Evolutionary conservation across 1,140 invertebrate species (phyloP).

Genomic region (Drosophila subobscura): DNA sequence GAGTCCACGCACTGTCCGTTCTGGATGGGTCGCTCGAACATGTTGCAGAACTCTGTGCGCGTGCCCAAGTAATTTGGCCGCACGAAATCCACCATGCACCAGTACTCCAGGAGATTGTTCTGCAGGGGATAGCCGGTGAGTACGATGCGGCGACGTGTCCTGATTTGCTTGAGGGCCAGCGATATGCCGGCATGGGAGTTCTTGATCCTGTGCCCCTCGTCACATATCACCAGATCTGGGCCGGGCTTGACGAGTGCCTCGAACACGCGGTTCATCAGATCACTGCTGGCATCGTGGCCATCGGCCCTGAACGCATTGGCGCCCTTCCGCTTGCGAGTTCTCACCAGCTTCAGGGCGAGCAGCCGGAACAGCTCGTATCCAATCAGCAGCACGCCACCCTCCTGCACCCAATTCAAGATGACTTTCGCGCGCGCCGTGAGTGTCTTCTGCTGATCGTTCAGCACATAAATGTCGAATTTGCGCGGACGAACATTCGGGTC

Average conservation of each 20-base stretch:
- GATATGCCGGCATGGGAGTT: conserved; percentile 97
- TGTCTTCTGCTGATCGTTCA: conserved; percentile 98
- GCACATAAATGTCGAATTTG: conserved; percentile 93
- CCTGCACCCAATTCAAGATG: conserved; percentile 92
- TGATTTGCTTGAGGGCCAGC: conserved; percentile 94
- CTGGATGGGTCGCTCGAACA: conserved; percentile 97
- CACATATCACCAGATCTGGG: conserved; percentile 97
- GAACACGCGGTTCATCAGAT: conserved; percentile 93
- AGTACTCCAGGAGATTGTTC: conserved; percentile 97
- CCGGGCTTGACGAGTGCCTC: conserved; percentile 94
- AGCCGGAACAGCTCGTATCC: conserved; percentile 98
- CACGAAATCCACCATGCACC: conserved; percentile 98
- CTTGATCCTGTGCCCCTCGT: conserved; percentile 98
- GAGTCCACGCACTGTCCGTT: conserved; percentile 97
- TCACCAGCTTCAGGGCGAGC: conserved; percentile 90
- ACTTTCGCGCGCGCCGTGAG: conserved; percentile 92
- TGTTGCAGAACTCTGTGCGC: conserved; percentile 96
- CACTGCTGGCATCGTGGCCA: conserved; percentile 91
- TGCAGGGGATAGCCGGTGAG: conserved; percentile 98
- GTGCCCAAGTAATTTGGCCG: conserved; percentile 96
- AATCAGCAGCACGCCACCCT: conserved; percentile 97
- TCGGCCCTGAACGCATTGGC: conserved; percentile 85
- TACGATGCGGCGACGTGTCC: conserved; percentile 94
- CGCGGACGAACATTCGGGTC: conserved; percentile 87
- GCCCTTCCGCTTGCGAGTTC: conserved; percentile 73